A percentile compares a stretch with the other conserved stretches of the same genome.
These are phyloP conservation scores for Centropus bengalensis DNA, from an alignment of 2,113 vertebrate genomes.

Conservation along the genomic window DNA sequence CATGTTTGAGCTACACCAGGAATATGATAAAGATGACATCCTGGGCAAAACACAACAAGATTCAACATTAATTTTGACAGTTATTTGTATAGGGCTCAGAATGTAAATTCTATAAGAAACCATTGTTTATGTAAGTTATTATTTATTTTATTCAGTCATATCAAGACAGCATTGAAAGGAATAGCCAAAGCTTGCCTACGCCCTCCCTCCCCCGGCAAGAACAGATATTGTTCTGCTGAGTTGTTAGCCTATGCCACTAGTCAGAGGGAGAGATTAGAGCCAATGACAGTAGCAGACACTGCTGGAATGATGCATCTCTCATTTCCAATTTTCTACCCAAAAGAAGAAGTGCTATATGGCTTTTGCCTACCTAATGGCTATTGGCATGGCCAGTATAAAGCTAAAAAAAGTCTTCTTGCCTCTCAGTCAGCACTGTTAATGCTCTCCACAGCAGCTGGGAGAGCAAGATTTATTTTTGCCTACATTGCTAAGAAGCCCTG, in stretches of 20 bases:
- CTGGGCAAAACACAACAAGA: not conserved
- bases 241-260: not conserved
- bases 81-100: not conserved
- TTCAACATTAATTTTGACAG: not conserved
- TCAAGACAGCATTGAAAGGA: not conserved
- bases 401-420: not conserved
- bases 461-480: conserved; percentile 44
- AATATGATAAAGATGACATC: not conserved
- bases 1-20: not conserved
- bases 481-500: conserved; percentile 18
- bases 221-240: not conserved
- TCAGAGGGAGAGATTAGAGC: not conserved
- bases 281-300: not conserved
- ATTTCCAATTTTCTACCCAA: not conserved
- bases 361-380: not conserved
- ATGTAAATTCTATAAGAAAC: not conserved
- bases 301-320: not conserved
- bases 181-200: not conserved
- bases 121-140: not conserved
- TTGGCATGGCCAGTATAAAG: not conserved
- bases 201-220: not conserved
- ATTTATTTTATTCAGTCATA: not conserved
- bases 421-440: not conserved
- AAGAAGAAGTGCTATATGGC: not conserved
- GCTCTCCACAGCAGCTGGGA: not conserved